A percentile compares a stretch with the other conserved stretches of the same genome.
These are phyloP conservation scores for Piprites chloris DNA, from an alignment of 2,113 vertebrate genomes.

Conservation along the genomic window DNA sequence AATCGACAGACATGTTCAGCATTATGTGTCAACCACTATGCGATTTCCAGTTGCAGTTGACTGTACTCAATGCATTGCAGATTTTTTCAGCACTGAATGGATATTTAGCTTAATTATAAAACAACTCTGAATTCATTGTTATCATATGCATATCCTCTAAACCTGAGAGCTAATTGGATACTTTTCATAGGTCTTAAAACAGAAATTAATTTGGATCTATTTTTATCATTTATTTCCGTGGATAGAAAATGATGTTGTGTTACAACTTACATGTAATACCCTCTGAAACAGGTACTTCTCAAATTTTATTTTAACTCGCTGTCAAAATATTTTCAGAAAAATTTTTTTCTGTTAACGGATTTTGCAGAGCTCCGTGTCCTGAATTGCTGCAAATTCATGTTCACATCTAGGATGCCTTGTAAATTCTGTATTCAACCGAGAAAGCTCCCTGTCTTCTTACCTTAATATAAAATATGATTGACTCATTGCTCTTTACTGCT, in stretches of 20 bases:
- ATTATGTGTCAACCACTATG: background rate
- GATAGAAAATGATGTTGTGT: background rate
- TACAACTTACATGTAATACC: background rate
- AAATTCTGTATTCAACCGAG: background rate
- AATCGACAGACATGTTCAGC: background rate
- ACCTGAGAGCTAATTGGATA: background rate
- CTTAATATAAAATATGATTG: background rate
- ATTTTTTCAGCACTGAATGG: background rate
- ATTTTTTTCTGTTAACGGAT: background rate
- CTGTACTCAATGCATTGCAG: background rate
- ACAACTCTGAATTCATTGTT: background rate
- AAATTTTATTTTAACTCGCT: background rate
- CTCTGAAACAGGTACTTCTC: background rate
- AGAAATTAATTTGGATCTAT: background rate
- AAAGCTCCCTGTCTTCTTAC: background rate
- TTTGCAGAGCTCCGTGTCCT: background rate
- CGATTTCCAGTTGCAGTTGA: background rate
- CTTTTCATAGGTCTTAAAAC: background rate
- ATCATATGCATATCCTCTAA: background rate
- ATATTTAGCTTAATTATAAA: background rate
- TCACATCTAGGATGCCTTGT: background rate
- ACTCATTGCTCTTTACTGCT: background rate
- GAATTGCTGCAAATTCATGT: background rate
- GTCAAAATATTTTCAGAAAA: background rate
- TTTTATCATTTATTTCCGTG: background rate